These are phyloP conservation scores for Danio rerio DNA, from an alignment of 2,113 vertebrate species.

Conservation along the genomic window GRCz12tu NC_133186.1:29965001-29965500, in stretches of 20 bases:
- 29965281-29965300: too few relatives aligned
- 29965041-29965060: constrained; percentile 76
- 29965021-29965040: neutral
- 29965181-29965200: constrained; percentile 94
- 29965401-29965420: too few relatives aligned
- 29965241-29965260: neutral
- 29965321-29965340: too few relatives aligned
- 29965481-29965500: too few relatives aligned
- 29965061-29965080: constrained; percentile 92
- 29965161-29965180: constrained; percentile 91
- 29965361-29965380: too few relatives aligned
- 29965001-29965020: neutral
- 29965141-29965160: constrained; percentile 96
- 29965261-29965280: too few relatives aligned
- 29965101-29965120: constrained; percentile 97
- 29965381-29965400: too few relatives aligned
- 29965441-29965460: too few relatives aligned
- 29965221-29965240: neutral
- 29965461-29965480: too few relatives aligned
- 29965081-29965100: constrained; percentile 97
- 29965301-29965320: too few relatives aligned
- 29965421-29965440: too few relatives aligned
- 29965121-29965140: constrained; percentile 98
- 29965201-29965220: constrained; percentile 66
- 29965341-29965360: too few relatives aligned